Percentiles rank a stretch among this genome's conserved stretches.
These are phyloP conservation scores for Sceloporus tristichus DNA, from an alignment of 2,113 vertebrate species.

Conservation along the genomic window DNA sequence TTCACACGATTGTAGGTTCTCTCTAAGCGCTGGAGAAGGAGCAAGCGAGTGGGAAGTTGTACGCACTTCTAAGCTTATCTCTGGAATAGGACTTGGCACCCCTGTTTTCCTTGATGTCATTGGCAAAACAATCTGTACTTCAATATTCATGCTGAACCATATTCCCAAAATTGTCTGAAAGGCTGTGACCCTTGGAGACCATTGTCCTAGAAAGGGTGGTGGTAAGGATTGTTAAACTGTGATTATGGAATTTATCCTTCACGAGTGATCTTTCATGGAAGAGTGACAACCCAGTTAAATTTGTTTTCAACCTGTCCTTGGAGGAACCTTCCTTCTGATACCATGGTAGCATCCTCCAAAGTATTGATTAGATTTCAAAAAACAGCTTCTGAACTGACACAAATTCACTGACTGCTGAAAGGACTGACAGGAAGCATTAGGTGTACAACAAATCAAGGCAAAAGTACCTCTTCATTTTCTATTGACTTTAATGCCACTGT, in stretches of 20 bases:
- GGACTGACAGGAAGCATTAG: neutral
- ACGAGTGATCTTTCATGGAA: neutral
- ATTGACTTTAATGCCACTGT: neutral
- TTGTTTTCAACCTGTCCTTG: neutral
- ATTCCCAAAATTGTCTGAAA: neutral
- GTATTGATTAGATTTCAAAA: neutral
- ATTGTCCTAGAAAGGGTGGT: no score
- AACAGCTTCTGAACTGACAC: neutral
- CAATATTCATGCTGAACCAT: neutral
- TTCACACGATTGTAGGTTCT: no score
- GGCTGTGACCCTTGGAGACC: neutral
- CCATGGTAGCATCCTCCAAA: neutral
- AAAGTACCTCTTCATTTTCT: conserved; percentile 16
- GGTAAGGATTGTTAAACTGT: neutral
- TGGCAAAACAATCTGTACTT: neutral
- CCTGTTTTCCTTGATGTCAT: neutral
- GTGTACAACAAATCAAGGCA: neutral
- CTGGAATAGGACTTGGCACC: neutral
- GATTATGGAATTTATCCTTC: neutral
- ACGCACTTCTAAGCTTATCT: neutral
- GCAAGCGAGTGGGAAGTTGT: neutral
- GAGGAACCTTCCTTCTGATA: neutral
- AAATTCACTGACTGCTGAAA: neutral
- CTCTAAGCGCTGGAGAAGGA: no score
- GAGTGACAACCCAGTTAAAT: neutral